phyloP scores from a whole-genome alignment of 1,140 invertebrate species.

The Brachionus asplanchnoidis region DNA sequence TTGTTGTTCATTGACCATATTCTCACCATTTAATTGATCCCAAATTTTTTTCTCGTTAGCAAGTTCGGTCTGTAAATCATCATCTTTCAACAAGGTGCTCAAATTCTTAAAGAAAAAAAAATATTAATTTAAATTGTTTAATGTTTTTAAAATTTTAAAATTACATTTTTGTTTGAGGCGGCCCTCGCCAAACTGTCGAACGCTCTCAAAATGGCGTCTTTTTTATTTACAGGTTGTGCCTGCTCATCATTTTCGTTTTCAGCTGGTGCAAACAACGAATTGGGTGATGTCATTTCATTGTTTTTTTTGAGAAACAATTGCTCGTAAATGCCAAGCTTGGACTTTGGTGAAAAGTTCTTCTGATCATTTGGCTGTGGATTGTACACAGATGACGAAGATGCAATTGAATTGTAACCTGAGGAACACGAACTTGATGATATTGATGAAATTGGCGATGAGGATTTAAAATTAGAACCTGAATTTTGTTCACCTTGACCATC shows the following conservation, averaged over 20 bases:
- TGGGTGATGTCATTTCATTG: background rate
- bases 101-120: background rate
- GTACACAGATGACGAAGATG: background rate
- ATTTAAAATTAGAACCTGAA: constrained; percentile 26
- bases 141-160: background rate
- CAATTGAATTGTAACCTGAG: constrained; percentile 12
- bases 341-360: constrained; percentile 14
- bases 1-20: background rate
- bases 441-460: constrained; percentile 27
- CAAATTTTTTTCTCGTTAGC: constrained; percentile 26
- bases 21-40: background rate
- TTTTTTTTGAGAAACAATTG: constrained; percentile 13
- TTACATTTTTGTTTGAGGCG: constrained; percentile 28
- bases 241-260: background rate
- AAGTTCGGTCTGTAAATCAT: constrained; percentile 6
- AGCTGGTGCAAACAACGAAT: background rate
- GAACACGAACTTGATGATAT: constrained; percentile 29
- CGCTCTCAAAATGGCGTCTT: constrained; percentile 30
- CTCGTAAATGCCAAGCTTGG: constrained; percentile 9
- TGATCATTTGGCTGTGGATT: background rate
- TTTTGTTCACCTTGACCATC: background rate
- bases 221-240: constrained; percentile 17
- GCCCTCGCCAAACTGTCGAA: constrained; percentile 38
- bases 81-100: background rate
- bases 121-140: background rate